Percentiles rank a stretch among this genome's conserved stretches.
Conservation (phyloP, 2,888 invertebrate genomes). For the Protula sp. region DNA sequence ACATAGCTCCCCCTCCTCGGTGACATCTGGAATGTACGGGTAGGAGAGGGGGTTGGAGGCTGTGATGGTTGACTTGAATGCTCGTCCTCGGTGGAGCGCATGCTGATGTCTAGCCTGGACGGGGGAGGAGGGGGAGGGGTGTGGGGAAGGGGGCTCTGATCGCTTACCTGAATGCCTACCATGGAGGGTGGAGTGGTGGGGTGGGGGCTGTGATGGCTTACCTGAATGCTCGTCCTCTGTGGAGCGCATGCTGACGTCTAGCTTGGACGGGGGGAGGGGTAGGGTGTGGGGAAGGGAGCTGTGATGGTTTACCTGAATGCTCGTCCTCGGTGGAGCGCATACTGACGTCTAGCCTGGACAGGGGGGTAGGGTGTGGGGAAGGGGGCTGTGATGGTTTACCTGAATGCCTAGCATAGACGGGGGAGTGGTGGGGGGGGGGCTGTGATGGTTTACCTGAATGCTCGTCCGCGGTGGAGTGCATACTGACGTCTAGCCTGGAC, state of each 20-base stretch:
- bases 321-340: slow-evolving; percentile 6
- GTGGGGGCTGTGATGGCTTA: neutral
- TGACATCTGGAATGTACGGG: too few relatives aligned
- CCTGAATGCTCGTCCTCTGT: slow-evolving; percentile 6
- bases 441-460: neutral
- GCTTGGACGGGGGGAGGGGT: slow-evolving; percentile 14
- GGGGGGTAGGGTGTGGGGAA: neutral
- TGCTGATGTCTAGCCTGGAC: neutral
- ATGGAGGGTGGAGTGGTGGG: neutral
- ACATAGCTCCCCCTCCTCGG: too few relatives aligned
- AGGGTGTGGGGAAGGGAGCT: too few relatives aligned
- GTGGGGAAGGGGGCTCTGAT: neutral
- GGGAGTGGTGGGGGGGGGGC: neutral
- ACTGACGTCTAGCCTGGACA: slow-evolving; percentile 17
- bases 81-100: slow-evolving; percentile 1
- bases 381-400: too few relatives aligned
- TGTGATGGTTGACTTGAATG: too few relatives aligned
- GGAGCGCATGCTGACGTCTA: slow-evolving; percentile 13
- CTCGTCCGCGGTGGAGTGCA: slow-evolving; percentile 2
- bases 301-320: slow-evolving; percentile 1
- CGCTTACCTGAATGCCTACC: too few relatives aligned
- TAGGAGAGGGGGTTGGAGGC: too few relatives aligned
- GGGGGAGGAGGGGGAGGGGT: slow-evolving; percentile 3
- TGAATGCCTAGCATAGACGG: neutral
- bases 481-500: slow-evolving; percentile 17